Percentiles rank a stretch among this genome's conserved stretches.
phyloP scores from a whole-genome alignment of 2,797 vertebrate species.

The Poeciliopsis infans region DNA sequence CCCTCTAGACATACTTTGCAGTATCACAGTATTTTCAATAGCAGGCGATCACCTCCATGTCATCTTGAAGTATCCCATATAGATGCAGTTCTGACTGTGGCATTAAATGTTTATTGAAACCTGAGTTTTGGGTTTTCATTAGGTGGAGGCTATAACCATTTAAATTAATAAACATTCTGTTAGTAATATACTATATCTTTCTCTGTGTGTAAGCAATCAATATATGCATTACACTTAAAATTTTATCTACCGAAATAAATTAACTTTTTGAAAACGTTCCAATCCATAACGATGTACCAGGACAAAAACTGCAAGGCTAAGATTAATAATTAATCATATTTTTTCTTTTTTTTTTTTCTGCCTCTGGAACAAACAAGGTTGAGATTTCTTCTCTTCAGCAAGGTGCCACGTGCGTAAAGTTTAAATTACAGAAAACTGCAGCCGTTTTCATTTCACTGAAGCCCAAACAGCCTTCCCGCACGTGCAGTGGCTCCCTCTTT shows the following conservation, averaged over 20 bases:
- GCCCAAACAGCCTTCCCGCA: constrained; percentile 1
- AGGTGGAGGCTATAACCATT: background rate
- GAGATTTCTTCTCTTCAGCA: background rate
- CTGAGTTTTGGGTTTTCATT: background rate
- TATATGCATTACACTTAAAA: background rate
- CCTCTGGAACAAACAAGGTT: background rate
- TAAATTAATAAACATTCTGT: background rate
- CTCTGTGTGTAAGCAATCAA: background rate
- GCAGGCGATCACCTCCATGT: background rate
- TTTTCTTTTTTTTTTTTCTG: background rate
- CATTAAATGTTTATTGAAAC: background rate
- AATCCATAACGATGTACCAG: background rate
- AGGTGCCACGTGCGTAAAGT: background rate
- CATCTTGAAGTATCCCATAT: background rate
- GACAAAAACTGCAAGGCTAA: background rate
- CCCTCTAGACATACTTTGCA: background rate
- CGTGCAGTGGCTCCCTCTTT: constrained; percentile 38
- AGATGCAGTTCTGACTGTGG: background rate
- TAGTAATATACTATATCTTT: background rate
- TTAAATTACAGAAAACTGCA: constrained; percentile 38
- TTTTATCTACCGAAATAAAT: background rate
- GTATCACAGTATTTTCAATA: background rate
- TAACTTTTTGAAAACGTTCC: background rate
- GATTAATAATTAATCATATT: background rate
- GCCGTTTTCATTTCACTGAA: constrained; percentile 1